A percentile compares a stretch with the other conserved stretches of the same genome.
These are phyloP conservation scores for Hystrix cristata DNA, from an alignment of 2,113 vertebrate genomes.

Conservation along the genomic window DNA sequence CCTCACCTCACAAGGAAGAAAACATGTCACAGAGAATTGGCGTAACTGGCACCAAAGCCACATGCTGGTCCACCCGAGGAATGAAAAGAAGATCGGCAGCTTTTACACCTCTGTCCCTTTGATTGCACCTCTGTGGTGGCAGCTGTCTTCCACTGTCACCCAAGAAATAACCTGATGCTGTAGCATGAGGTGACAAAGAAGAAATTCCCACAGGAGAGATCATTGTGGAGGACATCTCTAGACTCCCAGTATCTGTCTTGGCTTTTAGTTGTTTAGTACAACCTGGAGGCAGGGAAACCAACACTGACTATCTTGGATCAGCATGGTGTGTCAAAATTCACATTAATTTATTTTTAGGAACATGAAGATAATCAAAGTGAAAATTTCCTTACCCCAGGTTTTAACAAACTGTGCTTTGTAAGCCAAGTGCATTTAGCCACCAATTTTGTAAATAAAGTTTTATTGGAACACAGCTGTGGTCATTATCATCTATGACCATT, in stretches of 20 bases:
- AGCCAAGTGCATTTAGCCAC: not conserved
- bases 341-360: not conserved
- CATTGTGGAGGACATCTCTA: not conserved
- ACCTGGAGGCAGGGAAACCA: not conserved
- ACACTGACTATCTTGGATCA: not conserved
- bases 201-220: not conserved
- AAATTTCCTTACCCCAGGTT: not conserved
- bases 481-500: not conserved
- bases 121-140: not conserved
- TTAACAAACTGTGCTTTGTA: not conserved
- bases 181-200: not conserved
- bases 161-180: not conserved
- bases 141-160: not conserved
- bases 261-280: not conserved
- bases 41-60: not conserved
- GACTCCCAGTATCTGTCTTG: not conserved
- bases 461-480: not conserved
- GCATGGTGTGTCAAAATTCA: not conserved
- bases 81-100: not conserved
- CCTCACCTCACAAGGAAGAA: not conserved
- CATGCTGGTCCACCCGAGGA: not conserved
- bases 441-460: constrained; percentile 9
- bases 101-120: not conserved
- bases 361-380: not conserved
- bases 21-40: not conserved